Evolutionary conservation across 1,140 invertebrate species (phyloP), one percentile per base, ranked within the genome.

Genomic region (Drosophila nasuta): DNA sequence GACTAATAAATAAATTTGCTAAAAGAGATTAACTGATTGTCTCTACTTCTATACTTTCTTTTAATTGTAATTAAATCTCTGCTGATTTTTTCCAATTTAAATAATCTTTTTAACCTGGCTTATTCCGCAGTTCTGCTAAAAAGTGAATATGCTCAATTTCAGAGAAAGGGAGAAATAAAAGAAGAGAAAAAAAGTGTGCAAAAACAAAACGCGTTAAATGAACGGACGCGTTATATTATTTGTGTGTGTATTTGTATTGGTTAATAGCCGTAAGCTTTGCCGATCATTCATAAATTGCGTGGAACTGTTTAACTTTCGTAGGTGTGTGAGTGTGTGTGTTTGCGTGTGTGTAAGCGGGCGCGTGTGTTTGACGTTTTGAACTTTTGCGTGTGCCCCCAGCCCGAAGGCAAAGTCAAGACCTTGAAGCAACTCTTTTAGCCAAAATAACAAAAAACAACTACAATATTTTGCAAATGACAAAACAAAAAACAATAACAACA

Each of bases 271-370:
- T 83, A 80, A 77, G 81, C 83, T 77, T 72, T 66, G 74, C 43
- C 74, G 85, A 88, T 88, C 83, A 89, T 88, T 88, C 85, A 88
- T 88, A 88, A 88, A 88, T 78, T 88, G 81, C 70, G 66, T 89
- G 83, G 10, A 75, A 87, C 76, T 88, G 72, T 65, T 81, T 75
- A 71, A 75, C 57, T 69, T 58, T 69, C 8, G 11, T 59, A 60
- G 38, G 43, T 45, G 41, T 43, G 25, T 20, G 46, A 33, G 41
- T 51, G 48, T 49, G 41, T 48, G 45, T 45, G 20, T 65, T n/a
- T 65, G 43, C 43, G 48, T 49, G 48, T 54, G 52, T 71, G 66
- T 69, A 15, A 49, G 30, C 46, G 67, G 51, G 45, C 67, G 51
- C 38, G 25, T 74, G 65, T 38, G 38, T 68, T 79, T 80, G 77